These are phyloP conservation scores for Microctenopoma lineatum DNA, from an alignment of 2,797 vertebrate genomes.

Conservation along the genomic window DNA sequence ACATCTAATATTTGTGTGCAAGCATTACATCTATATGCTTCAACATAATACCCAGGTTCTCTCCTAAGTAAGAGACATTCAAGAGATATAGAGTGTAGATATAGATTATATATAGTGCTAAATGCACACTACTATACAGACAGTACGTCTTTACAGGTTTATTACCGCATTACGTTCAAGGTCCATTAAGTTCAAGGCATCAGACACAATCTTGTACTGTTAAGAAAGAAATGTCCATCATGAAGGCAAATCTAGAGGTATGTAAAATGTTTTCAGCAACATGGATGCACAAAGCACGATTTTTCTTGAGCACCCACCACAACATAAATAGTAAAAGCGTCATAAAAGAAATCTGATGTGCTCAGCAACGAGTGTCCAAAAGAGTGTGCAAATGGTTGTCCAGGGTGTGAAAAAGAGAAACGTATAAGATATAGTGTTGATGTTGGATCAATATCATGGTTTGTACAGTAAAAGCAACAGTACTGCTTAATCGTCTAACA, in stretches of 20 bases:
- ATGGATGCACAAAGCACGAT: conserved; percentile 17
- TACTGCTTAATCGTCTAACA: conserved; percentile 40
- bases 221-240: conserved; percentile 39
- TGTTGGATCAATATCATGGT: conserved; percentile 27
- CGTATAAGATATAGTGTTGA: conserved; percentile 19
- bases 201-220: conserved; percentile 51
- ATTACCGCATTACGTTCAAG: conserved; percentile 44
- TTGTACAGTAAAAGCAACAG: conserved; percentile 55
- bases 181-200: conserved; percentile 60
- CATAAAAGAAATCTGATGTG: conserved; percentile 37
- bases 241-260: conserved; percentile 65
- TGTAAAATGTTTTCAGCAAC: conserved; percentile 52
- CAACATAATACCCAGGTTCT: conserved; percentile 36
- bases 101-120: conserved; percentile 43
- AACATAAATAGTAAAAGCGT: conserved; percentile 53
- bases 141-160: conserved; percentile 44
- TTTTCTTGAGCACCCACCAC: conserved; percentile 36
- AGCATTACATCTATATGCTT: conserved; percentile 32
- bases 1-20: conserved; percentile 42
- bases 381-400: background rate
- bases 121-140: conserved; percentile 42
- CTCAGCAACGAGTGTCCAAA: conserved; percentile 37
- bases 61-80: conserved; percentile 57
- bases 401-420: conserved; percentile 2
- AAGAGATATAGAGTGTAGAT: conserved; percentile 40